Base-by-base conservation (phyloP, 1,140 invertebrate genomes). In the Marisa cornuarietis region DNA sequence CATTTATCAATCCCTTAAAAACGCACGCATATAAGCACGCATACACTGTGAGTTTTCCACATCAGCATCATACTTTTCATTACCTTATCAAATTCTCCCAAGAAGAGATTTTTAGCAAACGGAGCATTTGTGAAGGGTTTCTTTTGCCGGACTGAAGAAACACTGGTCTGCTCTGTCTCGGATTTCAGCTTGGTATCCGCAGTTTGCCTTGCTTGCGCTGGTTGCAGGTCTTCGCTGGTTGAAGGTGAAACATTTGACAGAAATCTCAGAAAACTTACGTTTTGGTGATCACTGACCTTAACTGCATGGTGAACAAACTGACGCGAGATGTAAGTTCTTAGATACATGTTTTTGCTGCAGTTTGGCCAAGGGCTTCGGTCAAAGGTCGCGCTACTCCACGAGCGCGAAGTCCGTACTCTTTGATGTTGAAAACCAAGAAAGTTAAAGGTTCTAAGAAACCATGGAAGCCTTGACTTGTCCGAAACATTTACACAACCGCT, bases 21-120 rank as follows among this genome's bases (percentile, higher is more conserved):
- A n/a, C n/a, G n/a, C n/a, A n/a, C n/a, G n/a, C n/a, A n/a, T n/a
- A n/a, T n/a, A n/a, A n/a, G n/a, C n/a, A n/a, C n/a, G n/a, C n/a
- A 42, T 42, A 42, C 31, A 42, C 31, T 42, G 31, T 42, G 11
- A 18, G n/a, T 14, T 4, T 49, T 42, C 14, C 7, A 71, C 26
- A 31, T 73, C 42, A 73, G 42, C 42, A 8, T 31, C 31, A 73
- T 51, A 73, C 22, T 71, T 61, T 22, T 18, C 81, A 71, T 78
- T 82, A 90, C 89, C 82, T 87, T 87, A 66, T 88, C 86, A 83
- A 89, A 87, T 77, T 82, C 85, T 71, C 89, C 89, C 20, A 86
- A 71, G 79, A 88, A 90, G 26, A 90, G 71, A 71, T 87, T 85
- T 80, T 88, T 86, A 2, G 82, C 80, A 76, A 90, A 86, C 18